A percentile compares a stretch with the other conserved stretches of the same genome.
phyloP scores from a whole-genome alignment of 2,113 vertebrate genomes.

The Himantopus leucocephalus region DNA sequence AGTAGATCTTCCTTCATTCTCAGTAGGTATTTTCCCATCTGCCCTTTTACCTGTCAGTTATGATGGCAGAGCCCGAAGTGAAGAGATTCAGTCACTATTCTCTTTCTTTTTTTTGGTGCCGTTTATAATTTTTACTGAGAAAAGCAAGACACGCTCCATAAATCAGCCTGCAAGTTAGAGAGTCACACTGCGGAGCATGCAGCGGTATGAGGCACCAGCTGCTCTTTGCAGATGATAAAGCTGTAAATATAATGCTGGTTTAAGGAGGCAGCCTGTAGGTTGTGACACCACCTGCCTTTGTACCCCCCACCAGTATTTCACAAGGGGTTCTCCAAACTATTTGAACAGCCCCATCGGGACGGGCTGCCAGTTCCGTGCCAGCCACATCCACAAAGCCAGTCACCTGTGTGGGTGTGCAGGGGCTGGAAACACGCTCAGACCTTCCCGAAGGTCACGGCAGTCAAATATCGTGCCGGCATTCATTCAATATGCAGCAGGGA shows the following conservation, averaged over 20 bases:
- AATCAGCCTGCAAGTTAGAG: constrained; percentile 49
- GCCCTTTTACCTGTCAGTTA: neutral
- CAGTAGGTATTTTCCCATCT: constrained; percentile 39
- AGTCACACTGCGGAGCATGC: neutral
- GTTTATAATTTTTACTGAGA: constrained; percentile 43
- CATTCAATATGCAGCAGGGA: constrained; percentile 36
- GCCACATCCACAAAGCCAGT: neutral
- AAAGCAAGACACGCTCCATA: constrained; percentile 31
- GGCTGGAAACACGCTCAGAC: neutral
- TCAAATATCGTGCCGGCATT: neutral
- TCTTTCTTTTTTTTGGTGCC: neutral
- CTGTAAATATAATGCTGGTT: constrained; percentile 4
- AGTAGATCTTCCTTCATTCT: constrained; percentile 30
- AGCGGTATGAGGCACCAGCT: neutral
- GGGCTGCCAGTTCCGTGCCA: neutral
- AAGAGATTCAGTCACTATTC: neutral
- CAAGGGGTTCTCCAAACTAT: neutral
- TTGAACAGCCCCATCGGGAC: neutral
- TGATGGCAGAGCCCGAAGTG: neutral
- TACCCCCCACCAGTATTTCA: neutral
- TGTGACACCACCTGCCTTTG: neutral
- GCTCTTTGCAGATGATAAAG: constrained; percentile 40
- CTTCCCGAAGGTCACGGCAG: constrained; percentile 26
- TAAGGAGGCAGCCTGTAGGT: neutral
- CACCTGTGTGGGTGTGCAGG: neutral